Percentiles rank a stretch among this genome's conserved stretches.
phyloP scores from a whole-genome alignment of 1,140 invertebrate species.

The Penaeus japonicus region DNA sequence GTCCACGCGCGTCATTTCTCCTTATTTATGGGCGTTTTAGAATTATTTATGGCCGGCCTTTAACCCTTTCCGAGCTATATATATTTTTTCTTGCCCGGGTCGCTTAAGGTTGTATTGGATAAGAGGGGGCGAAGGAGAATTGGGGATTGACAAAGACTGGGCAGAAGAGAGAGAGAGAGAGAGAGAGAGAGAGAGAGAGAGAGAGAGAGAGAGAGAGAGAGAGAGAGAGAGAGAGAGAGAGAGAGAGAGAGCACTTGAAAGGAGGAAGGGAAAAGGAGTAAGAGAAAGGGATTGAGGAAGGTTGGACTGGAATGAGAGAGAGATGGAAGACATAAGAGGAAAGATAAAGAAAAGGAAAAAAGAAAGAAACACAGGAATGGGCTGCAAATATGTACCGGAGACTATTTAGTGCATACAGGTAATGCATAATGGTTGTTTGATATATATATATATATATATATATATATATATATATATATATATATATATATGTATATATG shows the following conservation, averaged over 20 bases:
- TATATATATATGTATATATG: neutral
- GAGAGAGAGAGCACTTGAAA: neutral
- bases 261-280: neutral
- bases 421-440: too few species aligned
- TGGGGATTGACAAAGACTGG: too few species aligned
- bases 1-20: too few species aligned
- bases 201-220: neutral
- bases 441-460: constrained; percentile 12
- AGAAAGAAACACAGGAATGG: neutral
- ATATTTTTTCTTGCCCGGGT: too few species aligned
- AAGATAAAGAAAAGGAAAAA: neutral
- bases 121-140: too few species aligned
- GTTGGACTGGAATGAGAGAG: neutral
- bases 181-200: neutral
- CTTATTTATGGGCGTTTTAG: too few species aligned
- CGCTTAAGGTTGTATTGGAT: too few species aligned
- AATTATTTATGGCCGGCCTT: too few species aligned
- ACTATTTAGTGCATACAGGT: neutral
- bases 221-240: neutral
- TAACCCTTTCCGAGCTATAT: too few species aligned
- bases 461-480: neutral
- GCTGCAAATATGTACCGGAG: neutral
- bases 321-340: neutral
- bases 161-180: neutral
- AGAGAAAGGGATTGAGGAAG: neutral